phyloP scores from a whole-genome alignment of 1,140 invertebrate genomes.

The Gonioctena quinquepunctata region DNA sequence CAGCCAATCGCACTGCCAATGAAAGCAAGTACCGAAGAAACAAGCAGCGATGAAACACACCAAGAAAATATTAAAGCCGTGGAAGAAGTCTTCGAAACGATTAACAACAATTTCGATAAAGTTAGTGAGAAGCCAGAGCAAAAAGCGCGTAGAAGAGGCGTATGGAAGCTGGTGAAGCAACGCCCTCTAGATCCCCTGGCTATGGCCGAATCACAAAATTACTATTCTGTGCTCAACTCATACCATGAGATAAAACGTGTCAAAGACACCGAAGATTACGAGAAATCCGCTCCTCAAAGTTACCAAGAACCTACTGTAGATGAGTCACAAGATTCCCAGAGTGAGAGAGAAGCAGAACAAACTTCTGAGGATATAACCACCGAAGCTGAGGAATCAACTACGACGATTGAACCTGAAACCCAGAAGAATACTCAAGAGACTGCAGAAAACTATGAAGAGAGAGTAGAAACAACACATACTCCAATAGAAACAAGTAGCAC shows the following conservation, averaged over 20 bases:
- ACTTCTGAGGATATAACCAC: background rate
- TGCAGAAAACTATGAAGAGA: background rate
- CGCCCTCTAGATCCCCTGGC: constrained; percentile 66
- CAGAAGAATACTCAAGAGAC: background rate
- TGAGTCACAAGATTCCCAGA: background rate
- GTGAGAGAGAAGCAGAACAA: background rate
- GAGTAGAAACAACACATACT: background rate
- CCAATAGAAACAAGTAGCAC: background rate
- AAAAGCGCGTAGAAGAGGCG: constrained; percentile 61
- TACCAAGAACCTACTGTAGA: background rate
- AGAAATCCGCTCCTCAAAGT: background rate
- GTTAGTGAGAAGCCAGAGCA: constrained; percentile 21
- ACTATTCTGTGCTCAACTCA: constrained; percentile 40
- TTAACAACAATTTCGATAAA: constrained; percentile 11
- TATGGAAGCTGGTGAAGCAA: constrained; percentile 68
- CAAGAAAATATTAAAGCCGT: constrained; percentile 17
- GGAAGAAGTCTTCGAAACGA: constrained; percentile 14
- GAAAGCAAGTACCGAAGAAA: constrained; percentile 19
- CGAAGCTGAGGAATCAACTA: background rate
- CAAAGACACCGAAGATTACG: background rate
- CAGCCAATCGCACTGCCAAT: constrained; percentile 17
- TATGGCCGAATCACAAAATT: constrained; percentile 68
- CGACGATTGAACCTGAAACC: background rate
- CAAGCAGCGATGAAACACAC: constrained; percentile 15
- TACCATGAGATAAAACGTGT: constrained; percentile 34